Base-by-base conservation (phyloP, 2,797 vertebrate genomes). In the Arrhamphus sclerolepis region DNA sequence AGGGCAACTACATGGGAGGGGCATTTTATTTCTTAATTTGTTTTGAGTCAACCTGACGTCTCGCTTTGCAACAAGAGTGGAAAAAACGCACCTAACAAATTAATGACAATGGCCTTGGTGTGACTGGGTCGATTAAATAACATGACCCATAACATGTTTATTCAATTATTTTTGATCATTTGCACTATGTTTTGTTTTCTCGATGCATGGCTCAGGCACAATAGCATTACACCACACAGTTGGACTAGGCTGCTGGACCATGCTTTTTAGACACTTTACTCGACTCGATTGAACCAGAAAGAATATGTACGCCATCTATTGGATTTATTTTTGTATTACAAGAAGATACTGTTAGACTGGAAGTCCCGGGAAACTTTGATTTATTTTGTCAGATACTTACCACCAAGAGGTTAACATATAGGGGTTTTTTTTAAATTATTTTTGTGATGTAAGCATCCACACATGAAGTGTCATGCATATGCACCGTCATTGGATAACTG, bases 231-330 rank as follows among this genome's bases (percentile, higher is more conserved):
- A 19, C 22, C 38, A 59, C 13, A 53, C 48, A 41, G 43, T 46
- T 18, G 14, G 29, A 22, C 13, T 29, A 56, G 58, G 47, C 70
- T 66, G 47, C 48, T 84, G 53, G 76, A 80, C 82, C 68, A 66
- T 70, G 82, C 72, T 78, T 77, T 82, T 67, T 34, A 82, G 74
- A 76, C 76, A 71, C 13, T n/a, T 29, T 47, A 69, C 66, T 20
- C 17, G 19, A 28, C n/a, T 29, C 16, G 10, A 26, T 4, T 13
- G 3, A 31, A 11, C 16, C 4, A 16, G 46, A 42, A 74, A 29
- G 40, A 55, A 6, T 6, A 20, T 44, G 46, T 51, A 26, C 61
- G 9, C 75, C 88, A 88, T 70, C 89, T 88, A 72, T 4, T 79
- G 89, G 75, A 55, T 1, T 0, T 1, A 10, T 51, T 29, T n/a